A percentile compares a stretch with the other conserved stretches of the same genome.
Conservation (phyloP, 1,140 invertebrate species). For the Megalonaias nervosa region DNA sequence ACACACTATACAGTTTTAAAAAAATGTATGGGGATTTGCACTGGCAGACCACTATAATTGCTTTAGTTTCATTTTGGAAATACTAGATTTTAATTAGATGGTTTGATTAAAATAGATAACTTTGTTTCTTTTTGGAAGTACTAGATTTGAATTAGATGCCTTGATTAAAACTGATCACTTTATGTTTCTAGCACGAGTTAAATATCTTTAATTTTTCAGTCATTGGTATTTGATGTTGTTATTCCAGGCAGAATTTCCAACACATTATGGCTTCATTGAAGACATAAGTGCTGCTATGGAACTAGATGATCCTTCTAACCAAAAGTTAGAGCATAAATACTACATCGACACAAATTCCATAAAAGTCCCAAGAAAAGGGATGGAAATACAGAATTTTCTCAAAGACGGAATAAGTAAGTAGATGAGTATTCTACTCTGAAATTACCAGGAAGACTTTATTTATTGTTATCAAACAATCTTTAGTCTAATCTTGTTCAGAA, state of each 20-base stretch:
- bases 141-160: no score
- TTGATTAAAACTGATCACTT: background rate
- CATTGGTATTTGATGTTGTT: background rate
- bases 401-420: constrained; percentile 88
- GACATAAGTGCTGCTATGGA: constrained; percentile 75
- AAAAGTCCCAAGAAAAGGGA: constrained; percentile 89
- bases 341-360: constrained; percentile 89
- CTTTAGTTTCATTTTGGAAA: no score
- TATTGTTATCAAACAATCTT: no score
- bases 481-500: no score
- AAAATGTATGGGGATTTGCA: no score
- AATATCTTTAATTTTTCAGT: background rate
- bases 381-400: constrained; percentile 88
- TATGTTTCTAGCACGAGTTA: background rate
- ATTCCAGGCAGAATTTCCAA: constrained; percentile 85
- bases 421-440: no score
- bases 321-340: constrained; percentile 77
- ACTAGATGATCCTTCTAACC: constrained; percentile 69
- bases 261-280: constrained; percentile 79
- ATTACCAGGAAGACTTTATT: no score
- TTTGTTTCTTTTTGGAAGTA: background rate
- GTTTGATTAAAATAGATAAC: no score
- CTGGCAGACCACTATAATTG: no score
- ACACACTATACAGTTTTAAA: no score
- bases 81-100: no score